Conservation (phyloP, 2,888 invertebrate species). For the Lagria hirta region DNA sequence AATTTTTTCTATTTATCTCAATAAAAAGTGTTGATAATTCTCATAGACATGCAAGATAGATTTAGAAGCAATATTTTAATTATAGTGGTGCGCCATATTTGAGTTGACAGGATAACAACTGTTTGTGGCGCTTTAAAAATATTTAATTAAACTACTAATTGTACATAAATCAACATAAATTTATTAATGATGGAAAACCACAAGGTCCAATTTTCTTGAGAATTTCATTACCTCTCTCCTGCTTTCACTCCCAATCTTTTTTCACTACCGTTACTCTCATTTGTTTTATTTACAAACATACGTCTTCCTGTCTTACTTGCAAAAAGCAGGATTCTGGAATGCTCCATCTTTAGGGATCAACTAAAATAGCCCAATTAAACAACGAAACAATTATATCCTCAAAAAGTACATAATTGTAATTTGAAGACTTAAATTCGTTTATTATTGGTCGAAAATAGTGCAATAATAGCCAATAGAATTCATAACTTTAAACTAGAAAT, state of each 20-base stretch:
- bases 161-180: constrained; percentile 24
- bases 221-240: constrained; percentile 30
- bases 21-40: no score
- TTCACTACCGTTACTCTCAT: constrained; percentile 21
- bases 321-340: constrained; percentile 15
- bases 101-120: constrained; percentile 21
- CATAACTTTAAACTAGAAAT: no score
- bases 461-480: no score
- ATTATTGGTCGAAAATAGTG: no score
- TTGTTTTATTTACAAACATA: constrained; percentile 33
- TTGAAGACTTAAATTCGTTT: no score
- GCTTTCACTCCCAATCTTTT: constrained; percentile 21
- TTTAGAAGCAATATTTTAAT: constrained; percentile 25
- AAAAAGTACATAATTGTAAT: no score
- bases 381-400: no score
- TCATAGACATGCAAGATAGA: no score
- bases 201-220: constrained; percentile 21
- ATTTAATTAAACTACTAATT: constrained; percentile 22
- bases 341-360: no score
- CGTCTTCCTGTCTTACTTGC: constrained; percentile 29
- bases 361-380: no score
- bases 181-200: constrained; percentile 18
- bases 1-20: no score
- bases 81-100: constrained; percentile 16
- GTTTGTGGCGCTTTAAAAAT: constrained; percentile 14